Percentiles rank a stretch among this genome's conserved stretches.
These are phyloP conservation scores for Fulmarus glacialis DNA, from an alignment of 2,113 vertebrate species.

Conservation along the genomic window DNA sequence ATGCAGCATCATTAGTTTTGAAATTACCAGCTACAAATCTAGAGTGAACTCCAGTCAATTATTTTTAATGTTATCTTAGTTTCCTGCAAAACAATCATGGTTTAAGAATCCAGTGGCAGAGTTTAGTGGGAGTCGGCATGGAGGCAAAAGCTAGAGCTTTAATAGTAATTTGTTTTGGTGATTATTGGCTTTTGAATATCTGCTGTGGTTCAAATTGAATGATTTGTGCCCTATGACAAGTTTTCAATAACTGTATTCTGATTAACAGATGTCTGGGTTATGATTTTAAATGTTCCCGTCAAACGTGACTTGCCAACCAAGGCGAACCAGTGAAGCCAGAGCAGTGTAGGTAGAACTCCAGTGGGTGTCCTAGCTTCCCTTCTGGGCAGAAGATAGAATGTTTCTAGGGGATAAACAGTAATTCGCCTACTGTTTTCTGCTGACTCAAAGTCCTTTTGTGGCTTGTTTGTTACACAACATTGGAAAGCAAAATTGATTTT, in stretches of 20 bases:
- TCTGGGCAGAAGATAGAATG: not conserved
- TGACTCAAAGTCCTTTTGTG: not conserved
- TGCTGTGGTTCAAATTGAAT: not conserved
- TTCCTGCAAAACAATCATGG: not conserved
- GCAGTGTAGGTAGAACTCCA: not conserved
- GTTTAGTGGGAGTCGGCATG: not conserved
- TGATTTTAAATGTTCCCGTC: not conserved
- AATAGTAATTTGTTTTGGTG: not conserved
- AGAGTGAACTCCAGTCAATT: not conserved
- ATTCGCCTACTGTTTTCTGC: not conserved
- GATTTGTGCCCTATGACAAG: not conserved
- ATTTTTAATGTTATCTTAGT: not conserved
- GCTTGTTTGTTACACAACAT: not conserved
- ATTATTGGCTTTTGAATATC: not conserved
- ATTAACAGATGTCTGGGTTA: not conserved
- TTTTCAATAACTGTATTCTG: not conserved
- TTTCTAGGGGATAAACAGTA: not conserved
- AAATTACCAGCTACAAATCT: not conserved
- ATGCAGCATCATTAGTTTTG: not conserved
- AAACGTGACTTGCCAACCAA: not conserved
- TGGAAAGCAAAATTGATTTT: not conserved
- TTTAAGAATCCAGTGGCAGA: not conserved
- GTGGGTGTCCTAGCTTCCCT: not conserved
- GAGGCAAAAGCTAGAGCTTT: not conserved
- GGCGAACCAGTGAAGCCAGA: not conserved